These are phyloP conservation scores for Melinopterus prodromus DNA, from an alignment of 2,888 invertebrate species.

Conservation along the genomic window DNA sequence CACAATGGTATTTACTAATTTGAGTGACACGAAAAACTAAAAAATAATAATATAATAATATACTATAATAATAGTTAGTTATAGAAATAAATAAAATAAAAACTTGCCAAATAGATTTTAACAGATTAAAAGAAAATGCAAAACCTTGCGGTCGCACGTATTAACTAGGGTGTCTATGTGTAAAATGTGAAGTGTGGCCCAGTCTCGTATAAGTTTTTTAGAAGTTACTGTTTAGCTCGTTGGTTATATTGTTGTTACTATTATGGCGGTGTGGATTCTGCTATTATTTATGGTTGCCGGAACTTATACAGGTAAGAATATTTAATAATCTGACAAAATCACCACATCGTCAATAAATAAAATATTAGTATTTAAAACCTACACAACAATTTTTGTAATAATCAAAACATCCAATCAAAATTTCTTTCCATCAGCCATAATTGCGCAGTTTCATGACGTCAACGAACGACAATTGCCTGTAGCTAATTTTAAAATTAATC, in stretches of 20 bases:
- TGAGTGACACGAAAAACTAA: slow-evolving; percentile 8
- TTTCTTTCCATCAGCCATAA: no score
- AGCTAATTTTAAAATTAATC: no score
- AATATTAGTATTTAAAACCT: no score
- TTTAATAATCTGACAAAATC: slow-evolving; percentile 10
- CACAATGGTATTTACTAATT: neutral
- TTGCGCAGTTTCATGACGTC: no score
- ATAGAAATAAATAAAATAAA: neutral
- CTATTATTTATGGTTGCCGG: slow-evolving; percentile 43
- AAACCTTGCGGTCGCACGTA: slow-evolving; percentile 17
- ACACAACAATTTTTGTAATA: no score
- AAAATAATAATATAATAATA: neutral
- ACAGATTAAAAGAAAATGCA: neutral
- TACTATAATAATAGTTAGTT: slow-evolving; percentile 11
- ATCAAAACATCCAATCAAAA: no score
- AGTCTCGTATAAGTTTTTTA: slow-evolving; percentile 24
- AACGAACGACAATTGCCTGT: no score
- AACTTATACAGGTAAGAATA: slow-evolving; percentile 43
- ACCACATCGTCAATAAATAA: no score
- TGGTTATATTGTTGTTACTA: slow-evolving; percentile 36
- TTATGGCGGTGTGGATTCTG: slow-evolving; percentile 45
- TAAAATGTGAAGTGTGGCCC: slow-evolving; percentile 43
- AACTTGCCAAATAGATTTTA: neutral
- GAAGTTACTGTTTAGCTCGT: slow-evolving; percentile 15
- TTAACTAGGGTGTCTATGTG: slow-evolving; percentile 18